Evolutionary conservation across 1,140 invertebrate species (phyloP), one percentile per base, ranked within the genome.

Genomic region (Bombus sibiricus): DNA sequence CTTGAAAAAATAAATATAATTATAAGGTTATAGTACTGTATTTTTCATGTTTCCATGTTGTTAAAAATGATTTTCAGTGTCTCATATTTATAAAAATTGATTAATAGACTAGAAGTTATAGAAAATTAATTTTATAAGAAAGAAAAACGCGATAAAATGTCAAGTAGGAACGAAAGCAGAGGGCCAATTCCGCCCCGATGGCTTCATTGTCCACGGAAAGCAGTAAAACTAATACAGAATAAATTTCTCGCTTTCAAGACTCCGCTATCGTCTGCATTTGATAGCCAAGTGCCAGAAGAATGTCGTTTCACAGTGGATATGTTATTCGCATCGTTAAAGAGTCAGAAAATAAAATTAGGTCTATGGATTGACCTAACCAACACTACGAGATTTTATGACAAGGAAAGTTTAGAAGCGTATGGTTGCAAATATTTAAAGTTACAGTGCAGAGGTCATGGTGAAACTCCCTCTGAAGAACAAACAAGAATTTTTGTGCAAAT

Each of bases 311-410:
- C 96, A n/a, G 96, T 98, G 2, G 96, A 97, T 72, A 98, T 99
- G 98, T 94, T 99, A 28, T 97, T 98, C 86, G 95, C 96, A 39
- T 96, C 96, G 34, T 96, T 97, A 89, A 97, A 97, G 93, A 96
- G 95, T 53, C 96, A 97, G 83, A 98, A 97, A 95, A 96, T 97
- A 22, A 98, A 98, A 92, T 95, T 99, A 74, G 99, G 99, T 2
- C 94, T 99, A 32, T 99, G 99, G 98, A 98, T 99, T 85, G 99
- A 99, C 95, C 95, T 99, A 72, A 99, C 99, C 9, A 99, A 99
- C 93, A 99, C 99, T 9, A 96, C 95, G 83, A 96, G 99, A 81
- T 99, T 99, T 95, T 99, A 99, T 94, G 96, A 99, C 87, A 97
- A 97, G 86, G 93, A 95, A 34, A 97, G 97, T 79, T 96, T 99